Base-by-base conservation (phyloP, 2,797 vertebrate genomes). In the Paguma larvata region DNA sequence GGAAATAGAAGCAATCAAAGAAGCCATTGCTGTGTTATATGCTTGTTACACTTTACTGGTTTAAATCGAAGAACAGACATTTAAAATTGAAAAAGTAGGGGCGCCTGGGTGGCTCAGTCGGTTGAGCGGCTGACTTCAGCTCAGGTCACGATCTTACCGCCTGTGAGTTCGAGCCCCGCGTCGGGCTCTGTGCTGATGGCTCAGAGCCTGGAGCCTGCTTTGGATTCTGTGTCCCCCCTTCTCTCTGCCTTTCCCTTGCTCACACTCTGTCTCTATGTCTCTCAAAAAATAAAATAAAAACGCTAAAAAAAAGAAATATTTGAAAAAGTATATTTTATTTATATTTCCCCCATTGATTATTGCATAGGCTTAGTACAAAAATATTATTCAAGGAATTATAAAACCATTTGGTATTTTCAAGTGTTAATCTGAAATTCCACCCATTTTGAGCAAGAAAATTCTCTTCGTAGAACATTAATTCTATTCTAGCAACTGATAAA, bases 391-490 rank as follows among this genome's bases (percentile, higher is more conserved):
- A 27, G 32, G 41, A 94, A 14, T 88, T 59, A 72, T 30, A 72
- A n/a, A 32, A n/a, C 1, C 34, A 63, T 41, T 11, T 62, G 6
- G 87, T 91, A 92, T 89, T 90, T 95, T 96, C 89, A 97, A 87
- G 46, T 46, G 2, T 96, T 63, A 93, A 83, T 75, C 73, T 78
- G 32, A 93, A 87, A 18, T n/a, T 65, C 8, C 59, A 32, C 86
- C 46, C 48, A 51, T 83, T 94, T 77, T 85, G 5, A 96, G 14
- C 4, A 95, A 94, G 94, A 72, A 78, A 34, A 62, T 62, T 53
- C 34, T 34, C 65, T 72, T 88, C 59, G 88, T 48, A 4, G 12
- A 84, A 92, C 41, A 67, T 46, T 46, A 65, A 34, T 53, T 95
- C 34, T 27, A 56, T 32, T 67, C 56, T 67, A 13, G 6, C 56